Evolutionary conservation across 2,888 invertebrate species (phyloP), one percentile per base, ranked within the genome.

Genomic region (Amblyjoppa fuscipennis): DNA sequence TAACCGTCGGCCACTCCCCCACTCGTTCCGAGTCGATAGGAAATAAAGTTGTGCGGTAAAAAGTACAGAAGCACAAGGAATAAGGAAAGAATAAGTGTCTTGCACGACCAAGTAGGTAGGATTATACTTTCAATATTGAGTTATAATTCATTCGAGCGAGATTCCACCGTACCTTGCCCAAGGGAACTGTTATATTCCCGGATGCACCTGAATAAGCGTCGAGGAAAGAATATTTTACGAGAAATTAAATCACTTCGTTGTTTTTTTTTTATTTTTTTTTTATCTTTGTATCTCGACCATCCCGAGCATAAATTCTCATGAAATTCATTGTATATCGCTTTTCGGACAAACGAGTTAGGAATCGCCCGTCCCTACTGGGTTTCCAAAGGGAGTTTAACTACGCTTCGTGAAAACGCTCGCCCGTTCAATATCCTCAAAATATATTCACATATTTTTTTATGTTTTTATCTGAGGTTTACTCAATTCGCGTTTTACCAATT

Each of bases 91-190:
- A 59, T 56, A 34, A 59, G 25, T 64, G 71, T 80, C 71, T 71
- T 38, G 71, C 31, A 16, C 66, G 66, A 41, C 66, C 73, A 11
- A 45, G 66, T 66, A 38, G 38, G n/a, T 41, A 34, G 38, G 64
- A 73, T 66, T 34, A 80, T 74, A 80, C 80, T 74, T 83, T 83
- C 69, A 68, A 73, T 83, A 83, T 79, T 64, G 69, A 79, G 74
- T 83, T 74, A 69, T 83, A 83, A 79, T 79, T 79, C 69, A 69
- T 69, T 78, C 74, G 69, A 61, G 38, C 51, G 74, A 79, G 20
- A 41, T 51, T 49, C 34, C n/a, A 6, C 38, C 56, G 13, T 41
- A 7, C 61, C 61, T 69, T 25, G 61, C 68, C 45, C 45, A 45
- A 31, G 49, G 41, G 5, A 73, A 68, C 13, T 11, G 49, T 45